Evolutionary conservation across 2,113 vertebrate species (phyloP).

Genomic region (Montifringilla adamsi): DNA sequence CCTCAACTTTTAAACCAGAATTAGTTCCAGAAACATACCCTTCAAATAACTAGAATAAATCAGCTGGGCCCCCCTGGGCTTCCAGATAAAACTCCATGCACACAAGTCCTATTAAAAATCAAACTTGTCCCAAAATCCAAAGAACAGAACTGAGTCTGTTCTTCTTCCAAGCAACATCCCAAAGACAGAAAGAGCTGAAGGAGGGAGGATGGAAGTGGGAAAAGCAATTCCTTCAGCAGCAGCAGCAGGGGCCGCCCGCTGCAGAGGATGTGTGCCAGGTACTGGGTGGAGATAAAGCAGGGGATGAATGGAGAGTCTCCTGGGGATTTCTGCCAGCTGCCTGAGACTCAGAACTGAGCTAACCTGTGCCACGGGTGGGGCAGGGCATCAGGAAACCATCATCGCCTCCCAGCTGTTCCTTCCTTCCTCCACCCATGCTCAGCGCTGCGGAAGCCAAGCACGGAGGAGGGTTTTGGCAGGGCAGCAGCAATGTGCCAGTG

Average conservation of each 20-base stretch:
- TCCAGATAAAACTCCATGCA: not conserved
- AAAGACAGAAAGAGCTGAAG: not conserved
- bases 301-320: slow-evolving; percentile 27
- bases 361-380: slow-evolving; percentile 62
- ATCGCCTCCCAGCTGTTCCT: slow-evolving; percentile 52
- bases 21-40: not conserved
- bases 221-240: not conserved
- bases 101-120: slow-evolving; percentile 6
- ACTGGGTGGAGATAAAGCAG: slow-evolving; percentile 38
- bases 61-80: not conserved
- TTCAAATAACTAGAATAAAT: not conserved
- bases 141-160: not conserved
- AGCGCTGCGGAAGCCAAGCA: slow-evolving; percentile 2
- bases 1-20: not conserved
- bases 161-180: not conserved
- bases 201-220: not conserved
- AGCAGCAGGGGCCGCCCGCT: not conserved
- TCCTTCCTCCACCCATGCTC: slow-evolving; percentile 62
- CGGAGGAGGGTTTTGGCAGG: slow-evolving; percentile 30
- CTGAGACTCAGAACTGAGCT: slow-evolving; percentile 31
- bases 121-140: not conserved
- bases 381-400: slow-evolving; percentile 50
- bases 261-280: slow-evolving; percentile 14
- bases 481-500: slow-evolving; percentile 24
- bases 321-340: slow-evolving; percentile 41